phyloP scores from a whole-genome alignment of 2,888 invertebrate species.

The Periphyllus acericola region DNA sequence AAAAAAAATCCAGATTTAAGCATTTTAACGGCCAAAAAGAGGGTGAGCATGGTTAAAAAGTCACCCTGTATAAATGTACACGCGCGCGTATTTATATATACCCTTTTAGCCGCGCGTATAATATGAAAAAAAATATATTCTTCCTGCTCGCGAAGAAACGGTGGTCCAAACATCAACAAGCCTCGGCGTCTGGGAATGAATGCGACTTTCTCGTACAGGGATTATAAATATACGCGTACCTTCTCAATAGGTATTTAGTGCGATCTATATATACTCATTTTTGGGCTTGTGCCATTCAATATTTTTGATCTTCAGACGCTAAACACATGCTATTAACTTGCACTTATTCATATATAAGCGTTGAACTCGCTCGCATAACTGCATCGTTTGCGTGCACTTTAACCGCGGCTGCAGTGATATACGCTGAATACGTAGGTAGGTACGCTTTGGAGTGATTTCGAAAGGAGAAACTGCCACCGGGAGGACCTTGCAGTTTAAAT shows the following conservation, averaged over 20 bases:
- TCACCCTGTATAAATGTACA: no score
- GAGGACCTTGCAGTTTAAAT: no score
- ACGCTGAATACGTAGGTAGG: no score
- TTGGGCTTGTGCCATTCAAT: constrained; percentile 30
- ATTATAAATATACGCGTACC: constrained; percentile 26
- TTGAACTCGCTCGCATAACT: neutral
- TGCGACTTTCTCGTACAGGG: neutral
- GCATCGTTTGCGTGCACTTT: neutral
- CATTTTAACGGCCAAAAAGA: no score
- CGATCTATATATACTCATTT: constrained; percentile 19
- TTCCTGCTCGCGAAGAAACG: neutral
- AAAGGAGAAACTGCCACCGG: no score
- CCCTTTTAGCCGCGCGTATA: neutral
- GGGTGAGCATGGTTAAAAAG: no score
- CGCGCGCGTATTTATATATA: no score
- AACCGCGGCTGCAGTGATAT: no score
- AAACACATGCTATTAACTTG: constrained; percentile 1
- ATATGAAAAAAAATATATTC: neutral
- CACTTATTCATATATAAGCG: neutral
- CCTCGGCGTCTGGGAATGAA: constrained; percentile 5
- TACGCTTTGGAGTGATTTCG: no score
- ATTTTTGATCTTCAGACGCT: constrained; percentile 21
- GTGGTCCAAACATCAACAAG: neutral
- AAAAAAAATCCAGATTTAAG: no score
- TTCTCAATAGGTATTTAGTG: constrained; percentile 23